Conservation (phyloP, 2,113 vertebrate genomes). For the Ochotona curzoniae region DNA sequence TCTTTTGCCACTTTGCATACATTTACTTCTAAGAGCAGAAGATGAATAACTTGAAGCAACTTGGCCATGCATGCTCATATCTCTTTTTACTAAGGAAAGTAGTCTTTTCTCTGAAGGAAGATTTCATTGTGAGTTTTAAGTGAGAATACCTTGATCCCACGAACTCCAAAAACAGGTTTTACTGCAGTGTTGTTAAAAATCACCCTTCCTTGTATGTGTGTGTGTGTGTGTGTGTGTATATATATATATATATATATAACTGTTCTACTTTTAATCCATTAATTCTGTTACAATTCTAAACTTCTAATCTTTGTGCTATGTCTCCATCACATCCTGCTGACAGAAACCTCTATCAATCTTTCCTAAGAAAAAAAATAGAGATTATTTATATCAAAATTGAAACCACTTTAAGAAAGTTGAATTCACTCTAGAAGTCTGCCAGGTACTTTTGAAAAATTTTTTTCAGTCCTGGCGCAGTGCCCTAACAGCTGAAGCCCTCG, state of each 20-base stretch:
- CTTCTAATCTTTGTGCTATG: conserved; percentile 12
- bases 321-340: conserved; percentile 22
- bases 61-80: not conserved
- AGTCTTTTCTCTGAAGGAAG: not conserved
- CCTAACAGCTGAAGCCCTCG: too few species aligned
- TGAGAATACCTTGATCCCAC: conserved; percentile 30
- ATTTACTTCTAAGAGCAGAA: conserved; percentile 35
- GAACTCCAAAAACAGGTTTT: conserved; percentile 40
- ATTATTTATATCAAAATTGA: conserved; percentile 44
- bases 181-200: conserved; percentile 27
- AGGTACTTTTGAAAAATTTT: not conserved
- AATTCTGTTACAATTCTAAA: conserved; percentile 39
- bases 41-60: not conserved
- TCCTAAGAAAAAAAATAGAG: not conserved
- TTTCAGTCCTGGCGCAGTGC: too few species aligned
- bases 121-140: conserved; percentile 36
- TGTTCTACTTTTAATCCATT: not conserved
- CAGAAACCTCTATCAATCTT: conserved; percentile 55
- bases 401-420: conserved; percentile 41
- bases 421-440: not conserved
- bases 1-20: not conserved
- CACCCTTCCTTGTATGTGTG: not conserved
- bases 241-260: too few species aligned
- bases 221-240: too few species aligned
- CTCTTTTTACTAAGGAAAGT: conserved; percentile 51